phyloP scores from a whole-genome alignment of 2,113 vertebrate species.

The Chitala chitala region DNA sequence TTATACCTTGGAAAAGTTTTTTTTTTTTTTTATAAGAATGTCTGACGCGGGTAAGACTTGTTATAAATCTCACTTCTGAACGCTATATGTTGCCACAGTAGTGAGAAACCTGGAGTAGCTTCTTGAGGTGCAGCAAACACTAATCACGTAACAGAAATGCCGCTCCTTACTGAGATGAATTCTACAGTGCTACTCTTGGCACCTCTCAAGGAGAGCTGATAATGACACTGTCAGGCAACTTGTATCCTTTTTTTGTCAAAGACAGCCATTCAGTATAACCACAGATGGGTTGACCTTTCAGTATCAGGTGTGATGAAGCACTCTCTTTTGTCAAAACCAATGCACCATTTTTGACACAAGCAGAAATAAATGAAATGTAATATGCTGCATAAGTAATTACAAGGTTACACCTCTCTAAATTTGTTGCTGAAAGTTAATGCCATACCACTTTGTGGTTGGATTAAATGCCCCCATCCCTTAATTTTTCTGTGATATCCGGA shows the following conservation, averaged over 20 bases:
- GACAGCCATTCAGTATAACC: background rate
- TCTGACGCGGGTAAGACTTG: background rate
- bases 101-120: background rate
- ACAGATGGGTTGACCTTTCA: conserved; percentile 1
- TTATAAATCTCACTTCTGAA: background rate
- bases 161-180: background rate
- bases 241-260: background rate
- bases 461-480: background rate
- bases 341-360: background rate
- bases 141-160: background rate
- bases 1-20: too few relatives aligned
- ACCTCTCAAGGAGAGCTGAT: background rate
- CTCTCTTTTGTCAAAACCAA: background rate
- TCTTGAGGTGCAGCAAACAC: background rate
- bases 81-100: background rate
- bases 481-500: background rate
- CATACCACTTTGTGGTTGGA: conserved; percentile 8
- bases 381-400: conserved; percentile 13
- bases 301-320: background rate
- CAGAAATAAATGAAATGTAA: conserved; percentile 16
- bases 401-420: conserved; percentile 9
- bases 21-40: too few relatives aligned
- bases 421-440: conserved; percentile 8
- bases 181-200: background rate
- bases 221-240: background rate